Percentiles rank a stretch among this genome's conserved stretches.
phyloP scores from a whole-genome alignment of 2,888 invertebrate genomes.

The Panopea generosa region DNA sequence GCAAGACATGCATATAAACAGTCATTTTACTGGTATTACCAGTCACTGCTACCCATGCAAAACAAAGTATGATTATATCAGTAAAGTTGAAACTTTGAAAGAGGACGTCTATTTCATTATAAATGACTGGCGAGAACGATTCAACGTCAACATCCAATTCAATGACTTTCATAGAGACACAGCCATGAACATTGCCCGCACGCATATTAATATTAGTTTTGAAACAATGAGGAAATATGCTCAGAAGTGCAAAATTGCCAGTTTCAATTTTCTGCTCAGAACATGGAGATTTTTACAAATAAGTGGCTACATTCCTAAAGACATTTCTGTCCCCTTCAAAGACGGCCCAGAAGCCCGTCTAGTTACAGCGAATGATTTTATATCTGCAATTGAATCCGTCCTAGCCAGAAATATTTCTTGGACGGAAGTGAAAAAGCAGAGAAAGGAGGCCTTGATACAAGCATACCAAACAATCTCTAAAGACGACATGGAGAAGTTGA shows the following conservation, averaged over 20 bases:
- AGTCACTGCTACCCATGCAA: conserved; percentile 69
- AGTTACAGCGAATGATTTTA: conserved; percentile 36
- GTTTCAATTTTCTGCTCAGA: conserved; percentile 49
- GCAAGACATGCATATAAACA: conserved; percentile 37
- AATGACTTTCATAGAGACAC: conserved; percentile 66
- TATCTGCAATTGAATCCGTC: conserved; percentile 36
- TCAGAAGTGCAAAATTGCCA: conserved; percentile 57
- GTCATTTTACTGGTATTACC: conserved; percentile 66
- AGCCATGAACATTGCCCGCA: conserved; percentile 45
- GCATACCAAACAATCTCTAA: conserved; percentile 66
- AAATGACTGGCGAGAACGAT: conserved; percentile 44
- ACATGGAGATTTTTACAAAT: conserved; percentile 74
- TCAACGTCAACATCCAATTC: conserved; percentile 61
- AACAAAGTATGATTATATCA: conserved; percentile 65
- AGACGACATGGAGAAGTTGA: conserved; percentile 55
- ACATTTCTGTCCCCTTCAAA: conserved; percentile 52
- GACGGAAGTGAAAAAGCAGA: conserved; percentile 54
- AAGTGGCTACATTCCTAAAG: conserved; percentile 66
- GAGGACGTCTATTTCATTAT: conserved; percentile 58
- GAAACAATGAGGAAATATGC: conserved; percentile 41
- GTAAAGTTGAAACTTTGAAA: conserved; percentile 69
- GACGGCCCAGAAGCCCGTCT: conserved; percentile 8
- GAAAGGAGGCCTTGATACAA: conserved; percentile 65
- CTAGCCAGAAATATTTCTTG: conserved; percentile 32
- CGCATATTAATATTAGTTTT: conserved; percentile 48